Conservation (phyloP, 2,888 invertebrate species). For the Aspidapion aeneum region DNA sequence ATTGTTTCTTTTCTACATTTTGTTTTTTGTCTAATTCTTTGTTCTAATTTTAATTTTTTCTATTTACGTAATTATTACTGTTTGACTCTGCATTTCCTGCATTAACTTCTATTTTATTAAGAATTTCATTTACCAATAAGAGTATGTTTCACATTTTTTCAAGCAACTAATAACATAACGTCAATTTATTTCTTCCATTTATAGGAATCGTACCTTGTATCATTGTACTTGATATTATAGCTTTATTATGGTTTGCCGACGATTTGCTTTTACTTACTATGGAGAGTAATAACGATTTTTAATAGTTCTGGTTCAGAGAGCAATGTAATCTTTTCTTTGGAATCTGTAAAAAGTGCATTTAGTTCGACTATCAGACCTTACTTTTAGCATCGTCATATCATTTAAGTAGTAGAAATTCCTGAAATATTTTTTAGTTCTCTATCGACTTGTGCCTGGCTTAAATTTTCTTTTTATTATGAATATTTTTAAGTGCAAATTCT, state of each 20-base stretch:
- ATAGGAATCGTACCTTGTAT: background rate
- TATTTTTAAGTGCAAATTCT: too few species aligned
- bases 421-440: too few species aligned
- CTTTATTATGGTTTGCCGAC: background rate
- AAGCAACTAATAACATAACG: background rate
- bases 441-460: too few species aligned
- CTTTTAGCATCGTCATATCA: background rate
- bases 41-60: too few species aligned
- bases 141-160: background rate
- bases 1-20: too few species aligned
- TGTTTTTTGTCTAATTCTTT: too few species aligned
- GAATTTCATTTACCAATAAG: background rate
- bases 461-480: too few species aligned
- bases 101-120: too few species aligned
- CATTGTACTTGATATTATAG: background rate
- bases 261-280: background rate
- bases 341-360: background rate
- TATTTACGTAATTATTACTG: too few species aligned
- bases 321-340: background rate
- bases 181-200: background rate
- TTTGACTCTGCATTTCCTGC: too few species aligned
- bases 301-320: background rate
- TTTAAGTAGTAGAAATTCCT: background rate
- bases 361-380: background rate
- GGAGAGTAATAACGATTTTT: background rate